Evolutionary conservation across 2,888 invertebrate species (phyloP).

Genomic region (Lasioglossum villosulum): DNA sequence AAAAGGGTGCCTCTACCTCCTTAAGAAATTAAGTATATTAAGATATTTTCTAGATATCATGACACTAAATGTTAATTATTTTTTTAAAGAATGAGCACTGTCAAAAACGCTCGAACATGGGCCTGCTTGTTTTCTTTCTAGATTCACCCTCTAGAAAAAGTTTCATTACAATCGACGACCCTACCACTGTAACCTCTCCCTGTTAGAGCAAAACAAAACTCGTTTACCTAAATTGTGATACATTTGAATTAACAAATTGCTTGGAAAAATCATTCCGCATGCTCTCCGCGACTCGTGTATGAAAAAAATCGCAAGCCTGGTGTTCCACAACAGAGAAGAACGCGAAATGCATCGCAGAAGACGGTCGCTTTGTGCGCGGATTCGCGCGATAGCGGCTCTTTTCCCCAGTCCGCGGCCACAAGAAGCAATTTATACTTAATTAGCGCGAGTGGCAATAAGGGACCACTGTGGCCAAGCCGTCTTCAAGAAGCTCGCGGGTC

Average conservation of each 20-base stretch:
- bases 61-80: too few species aligned
- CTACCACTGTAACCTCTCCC: too few species aligned
- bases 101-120: too few species aligned
- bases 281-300: not conserved
- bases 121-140: too few species aligned
- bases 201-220: too few species aligned
- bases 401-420: slow-evolving; percentile 34
- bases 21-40: too few species aligned
- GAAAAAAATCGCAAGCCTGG: slow-evolving; percentile 9
- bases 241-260: not conserved
- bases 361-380: slow-evolving; percentile 38
- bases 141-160: too few species aligned
- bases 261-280: not conserved
- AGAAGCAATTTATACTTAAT: slow-evolving; percentile 76
- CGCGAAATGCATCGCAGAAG: slow-evolving; percentile 12
- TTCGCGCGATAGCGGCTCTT: slow-evolving; percentile 56
- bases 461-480: slow-evolving; percentile 55
- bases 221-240: too few species aligned
- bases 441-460: slow-evolving; percentile 67
- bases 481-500: not conserved
- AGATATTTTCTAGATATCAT: too few species aligned
- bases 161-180: too few species aligned
- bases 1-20: too few species aligned
- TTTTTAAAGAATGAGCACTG: too few species aligned
- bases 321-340: not conserved